Evolutionary conservation across 2,888 invertebrate species (phyloP), one percentile per base, ranked within the genome.

Genomic region (Morpho achilles): DNA sequence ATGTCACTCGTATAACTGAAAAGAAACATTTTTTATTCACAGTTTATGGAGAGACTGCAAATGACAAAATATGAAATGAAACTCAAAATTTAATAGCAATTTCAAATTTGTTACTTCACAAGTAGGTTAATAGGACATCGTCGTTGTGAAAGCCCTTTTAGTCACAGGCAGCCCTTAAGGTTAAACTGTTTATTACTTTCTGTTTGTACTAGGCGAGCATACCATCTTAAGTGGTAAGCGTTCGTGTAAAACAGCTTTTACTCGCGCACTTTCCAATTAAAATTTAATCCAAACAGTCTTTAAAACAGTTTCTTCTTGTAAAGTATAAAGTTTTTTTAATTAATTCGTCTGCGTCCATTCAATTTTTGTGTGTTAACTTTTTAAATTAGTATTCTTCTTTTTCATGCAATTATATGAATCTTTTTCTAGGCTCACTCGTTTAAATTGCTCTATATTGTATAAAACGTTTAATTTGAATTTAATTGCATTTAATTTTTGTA

Each of bases 61-160:
- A 32, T 32, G 5, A 5, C 32, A 32, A 32, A 32, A 32, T 3
- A 32, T 32, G 32, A 32, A 32, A 32, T 32, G 32, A 5, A 32
- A 32, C 32, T 32, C 3, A 3, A 5, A 32, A 45, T 42, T 54
- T 49, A 57, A 59, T 49, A 52, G 52, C 51, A 50, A 50, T 55
- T 48, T 42, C 42, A 40, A 58, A 43, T 52, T 45, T 41, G 48
- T 48, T 53, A 53, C 39, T 59, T 56, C 49, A 56, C 51, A 32
- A 62, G 60, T 62, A 60, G 62, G 62, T 63, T 61, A 63, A 53
- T 48, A 63, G 59, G 59, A 63, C 63, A 61, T 59, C 60, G 58
- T 53, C 57, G 52, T 43, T 44, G 55, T 56, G 52, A 62, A 58
- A 56, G 56, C 59, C 52, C 59, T 54, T 61, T 58, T 44, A 53